A percentile compares a stretch with the other conserved stretches of the same genome.
Conservation (phyloP, 2,113 vertebrate species). For the Asarcornis scutulata region DNA sequence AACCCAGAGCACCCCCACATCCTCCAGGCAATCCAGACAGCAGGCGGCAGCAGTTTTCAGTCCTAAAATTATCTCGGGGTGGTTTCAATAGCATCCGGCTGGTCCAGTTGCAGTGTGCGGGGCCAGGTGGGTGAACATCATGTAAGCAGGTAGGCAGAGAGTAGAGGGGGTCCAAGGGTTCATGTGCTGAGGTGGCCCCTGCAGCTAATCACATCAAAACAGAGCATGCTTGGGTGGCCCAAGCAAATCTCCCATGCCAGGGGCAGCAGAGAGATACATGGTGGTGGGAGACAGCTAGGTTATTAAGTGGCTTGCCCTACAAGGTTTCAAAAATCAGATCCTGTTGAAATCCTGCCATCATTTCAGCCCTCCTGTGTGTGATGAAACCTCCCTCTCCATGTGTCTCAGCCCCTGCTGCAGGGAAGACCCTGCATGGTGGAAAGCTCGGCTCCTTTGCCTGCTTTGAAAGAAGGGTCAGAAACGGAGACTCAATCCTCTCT, state of each 20-base stretch:
- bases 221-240: accelerated
- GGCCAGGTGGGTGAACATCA: background rate
- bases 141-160: background rate
- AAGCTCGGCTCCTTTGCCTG: too few species aligned
- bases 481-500: too few species aligned
- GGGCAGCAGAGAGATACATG: too few species aligned
- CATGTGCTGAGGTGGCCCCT: background rate
- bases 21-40: background rate
- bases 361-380: too few species aligned
- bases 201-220: background rate
- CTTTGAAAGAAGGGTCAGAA: too few species aligned
- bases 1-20: background rate
- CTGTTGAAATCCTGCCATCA: too few species aligned
- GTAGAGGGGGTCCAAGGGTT: accelerated
- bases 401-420: too few species aligned
- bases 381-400: background rate
- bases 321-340: too few species aligned
- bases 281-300: too few species aligned
- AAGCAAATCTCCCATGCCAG: accelerated
- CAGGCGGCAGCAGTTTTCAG: background rate
- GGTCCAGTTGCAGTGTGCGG: accelerated
- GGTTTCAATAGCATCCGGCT: background rate
- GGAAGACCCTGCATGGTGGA: too few species aligned
- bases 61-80: accelerated
- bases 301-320: too few species aligned